phyloP scores from a whole-genome alignment of 2,888 invertebrate species.

The Morpho helenor region DNA sequence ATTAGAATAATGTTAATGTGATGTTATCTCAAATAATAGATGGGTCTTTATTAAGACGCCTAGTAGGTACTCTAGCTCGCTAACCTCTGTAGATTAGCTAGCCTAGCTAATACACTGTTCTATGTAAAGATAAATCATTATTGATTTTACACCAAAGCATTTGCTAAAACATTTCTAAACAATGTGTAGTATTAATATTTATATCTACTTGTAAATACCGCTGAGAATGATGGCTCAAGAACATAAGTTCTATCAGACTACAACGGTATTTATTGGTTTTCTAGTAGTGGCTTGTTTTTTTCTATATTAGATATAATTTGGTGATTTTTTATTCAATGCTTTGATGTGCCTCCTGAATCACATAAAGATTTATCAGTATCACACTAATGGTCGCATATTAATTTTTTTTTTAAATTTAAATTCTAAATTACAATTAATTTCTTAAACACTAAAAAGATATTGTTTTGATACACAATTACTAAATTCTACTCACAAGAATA shows the following conservation, averaged over 20 bases:
- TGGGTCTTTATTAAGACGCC: too few species aligned
- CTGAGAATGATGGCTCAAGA: conserved; percentile 74
- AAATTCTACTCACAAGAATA: conserved; percentile 30
- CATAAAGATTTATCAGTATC: conserved; percentile 44
- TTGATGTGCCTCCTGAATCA: conserved; percentile 64
- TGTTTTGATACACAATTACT: conserved; percentile 22
- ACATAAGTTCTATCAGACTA: conserved; percentile 67
- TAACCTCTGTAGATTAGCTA: too few species aligned
- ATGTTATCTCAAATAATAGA: too few species aligned
- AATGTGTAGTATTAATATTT: background rate
- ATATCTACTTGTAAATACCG: conserved; percentile 48
- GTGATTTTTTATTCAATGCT: conserved; percentile 29
- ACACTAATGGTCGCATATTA: conserved; percentile 49
- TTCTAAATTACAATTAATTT: conserved; percentile 14
- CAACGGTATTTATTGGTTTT: conserved; percentile 52
- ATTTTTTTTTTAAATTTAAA: conserved; percentile 14
- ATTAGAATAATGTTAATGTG: too few species aligned
- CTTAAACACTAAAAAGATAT: conserved; percentile 19
- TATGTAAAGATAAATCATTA: conserved; percentile 15
- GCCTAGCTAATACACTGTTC: too few species aligned
- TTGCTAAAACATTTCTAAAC: background rate
- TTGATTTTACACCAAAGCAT: conserved; percentile 23
- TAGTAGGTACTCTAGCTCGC: too few species aligned
- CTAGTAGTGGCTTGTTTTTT: too few species aligned
- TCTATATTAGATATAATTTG: too few species aligned